Evolutionary conservation across 2,888 invertebrate species (phyloP), one percentile per base, ranked within the genome.

Genomic region (Ceratothoa steindachneri): DNA sequence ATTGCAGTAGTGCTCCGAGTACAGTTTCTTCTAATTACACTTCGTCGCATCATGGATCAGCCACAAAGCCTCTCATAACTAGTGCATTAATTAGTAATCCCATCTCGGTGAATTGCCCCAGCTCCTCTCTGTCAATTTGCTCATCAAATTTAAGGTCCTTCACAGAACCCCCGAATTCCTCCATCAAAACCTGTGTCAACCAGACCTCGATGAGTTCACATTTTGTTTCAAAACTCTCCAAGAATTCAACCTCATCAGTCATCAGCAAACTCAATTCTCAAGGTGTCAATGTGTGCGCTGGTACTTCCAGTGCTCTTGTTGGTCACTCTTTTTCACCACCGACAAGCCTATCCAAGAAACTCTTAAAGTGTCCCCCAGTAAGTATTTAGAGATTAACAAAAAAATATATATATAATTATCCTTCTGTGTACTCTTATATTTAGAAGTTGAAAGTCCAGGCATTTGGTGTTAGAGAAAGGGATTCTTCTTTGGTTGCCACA

Each of bases 221-320:
- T 60, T 60, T 60, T 2, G 24, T 24, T 15, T 60, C 60, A 22
- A 60, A 60, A 60, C 60, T 60, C 24, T 60, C 60, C n/a, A 24
- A 15, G 1, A 60, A 24, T 24, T 24, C 60, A 2, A 60, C 60
- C 1, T 1, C 60, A 24, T 60, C 60, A 60, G 60, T 60, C 12
- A 60, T 60, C n/a, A 60, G 60, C 60, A 60, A 60, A 60, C 60
- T 60, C 60, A 7, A n/a, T 60, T 60, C 60, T 24, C 60, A 60
- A 60, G 60, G 60, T 1, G 27, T 60, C 12, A 60, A 60, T 24
- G 60, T 60, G 19, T 60, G 60, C 27, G 60, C 60, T 2, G 60
- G 27, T 22, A 24, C 60, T 24, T 60, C 60, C 27, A 60, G 22
- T 24, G 3, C 27, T 2, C 24, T 24, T 22, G 12, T 24, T 60